Conservation (phyloP, 2,113 vertebrate species). For the Hippolais icterina region DNA sequence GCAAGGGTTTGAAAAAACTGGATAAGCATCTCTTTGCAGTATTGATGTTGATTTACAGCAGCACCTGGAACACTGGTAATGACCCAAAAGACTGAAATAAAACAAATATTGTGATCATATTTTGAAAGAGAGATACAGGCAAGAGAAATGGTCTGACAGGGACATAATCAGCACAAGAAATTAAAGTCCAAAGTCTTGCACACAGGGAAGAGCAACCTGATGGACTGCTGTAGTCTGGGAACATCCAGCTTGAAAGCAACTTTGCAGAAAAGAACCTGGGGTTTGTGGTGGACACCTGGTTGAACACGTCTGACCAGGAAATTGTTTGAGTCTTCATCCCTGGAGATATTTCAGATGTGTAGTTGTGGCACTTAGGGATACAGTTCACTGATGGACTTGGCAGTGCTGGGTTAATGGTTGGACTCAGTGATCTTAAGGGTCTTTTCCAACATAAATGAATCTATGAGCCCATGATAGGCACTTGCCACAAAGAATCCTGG, state of each 20-base stretch:
- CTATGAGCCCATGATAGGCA: accelerated
- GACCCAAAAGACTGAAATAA: neutral
- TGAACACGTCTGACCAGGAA: neutral
- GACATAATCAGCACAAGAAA: neutral
- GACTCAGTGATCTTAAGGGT: too few relatives aligned
- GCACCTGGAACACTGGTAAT: neutral
- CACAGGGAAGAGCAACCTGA: neutral
- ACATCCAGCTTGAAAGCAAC: neutral
- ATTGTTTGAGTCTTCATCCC: neutral
- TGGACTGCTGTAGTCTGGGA: neutral
- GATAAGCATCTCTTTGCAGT: neutral
- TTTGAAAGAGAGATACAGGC: neutral
- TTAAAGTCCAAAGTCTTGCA: neutral
- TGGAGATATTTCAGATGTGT: neutral
- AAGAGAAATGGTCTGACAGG: neutral
- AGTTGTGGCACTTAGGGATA: too few relatives aligned
- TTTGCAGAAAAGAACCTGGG: neutral
- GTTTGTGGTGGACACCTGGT: accelerated
- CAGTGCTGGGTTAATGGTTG: neutral
- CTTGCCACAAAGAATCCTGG: neutral
- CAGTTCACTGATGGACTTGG: accelerated
- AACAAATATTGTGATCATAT: accelerated
- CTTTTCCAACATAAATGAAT: neutral
- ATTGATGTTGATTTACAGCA: neutral
- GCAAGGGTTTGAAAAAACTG: neutral